These are phyloP conservation scores for Phrynocephalus guinanensis DNA, from an alignment of 2,797 vertebrate species.

Conservation along the genomic window DNA sequence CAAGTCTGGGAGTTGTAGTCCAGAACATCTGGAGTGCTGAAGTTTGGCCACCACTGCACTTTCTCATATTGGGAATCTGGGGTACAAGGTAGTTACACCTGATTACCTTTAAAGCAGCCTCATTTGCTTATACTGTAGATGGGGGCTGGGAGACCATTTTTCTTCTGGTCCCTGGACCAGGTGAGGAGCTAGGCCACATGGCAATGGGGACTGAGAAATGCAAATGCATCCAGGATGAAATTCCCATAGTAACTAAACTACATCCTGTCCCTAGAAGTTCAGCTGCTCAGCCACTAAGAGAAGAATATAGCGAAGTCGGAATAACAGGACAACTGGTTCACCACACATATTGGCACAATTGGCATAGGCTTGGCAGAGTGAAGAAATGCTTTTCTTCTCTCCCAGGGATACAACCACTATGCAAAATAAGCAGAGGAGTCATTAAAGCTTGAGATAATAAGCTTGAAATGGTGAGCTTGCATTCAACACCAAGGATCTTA, in stretches of 20 bases:
- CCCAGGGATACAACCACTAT: neutral
- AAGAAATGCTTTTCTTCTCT: neutral
- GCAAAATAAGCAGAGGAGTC: neutral
- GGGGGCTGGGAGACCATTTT: neutral
- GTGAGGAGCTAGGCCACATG: neutral
- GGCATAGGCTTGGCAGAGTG: neutral
- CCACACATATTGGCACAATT: neutral
- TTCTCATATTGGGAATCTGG: neutral
- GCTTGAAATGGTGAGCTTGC: neutral
- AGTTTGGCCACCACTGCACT: too few relatives aligned
- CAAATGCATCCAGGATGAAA: neutral
- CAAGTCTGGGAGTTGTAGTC: too few relatives aligned
- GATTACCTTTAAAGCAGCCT: neutral
- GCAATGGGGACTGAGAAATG: neutral
- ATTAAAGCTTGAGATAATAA: neutral
- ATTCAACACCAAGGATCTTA: neutral
- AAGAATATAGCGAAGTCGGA: neutral
- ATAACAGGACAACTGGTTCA: neutral
- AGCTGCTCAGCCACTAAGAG: neutral
- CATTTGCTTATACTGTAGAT: neutral
- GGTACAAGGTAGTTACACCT: too few relatives aligned
- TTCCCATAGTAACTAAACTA: neutral
- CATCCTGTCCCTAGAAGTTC: neutral
- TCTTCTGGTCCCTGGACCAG: neutral
- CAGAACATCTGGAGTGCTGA: too few relatives aligned